phyloP scores from a whole-genome alignment of 2,113 vertebrate genomes.

The Mixornis gularis region DNA sequence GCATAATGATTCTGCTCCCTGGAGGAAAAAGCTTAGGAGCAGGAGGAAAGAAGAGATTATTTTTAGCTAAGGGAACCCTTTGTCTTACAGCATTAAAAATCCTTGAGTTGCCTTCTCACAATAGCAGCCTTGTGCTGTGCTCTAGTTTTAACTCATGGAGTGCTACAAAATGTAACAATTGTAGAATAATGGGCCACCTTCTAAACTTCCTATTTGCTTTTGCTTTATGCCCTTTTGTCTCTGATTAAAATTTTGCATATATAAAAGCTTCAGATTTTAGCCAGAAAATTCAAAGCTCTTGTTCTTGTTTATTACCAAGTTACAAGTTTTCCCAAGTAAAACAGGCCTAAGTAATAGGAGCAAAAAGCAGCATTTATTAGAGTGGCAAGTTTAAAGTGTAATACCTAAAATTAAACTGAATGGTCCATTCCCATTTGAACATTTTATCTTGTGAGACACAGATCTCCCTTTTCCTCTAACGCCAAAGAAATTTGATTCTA shows the following conservation, averaged over 20 bases:
- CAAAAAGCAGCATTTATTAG: not conserved
- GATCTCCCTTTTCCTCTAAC: conserved; percentile 32
- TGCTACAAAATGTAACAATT: not conserved
- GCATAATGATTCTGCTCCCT: conserved; percentile 49
- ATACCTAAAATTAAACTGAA: conserved; percentile 21
- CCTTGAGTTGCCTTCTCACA: conserved; percentile 47
- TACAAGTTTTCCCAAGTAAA: not conserved
- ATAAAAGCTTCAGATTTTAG: not conserved
- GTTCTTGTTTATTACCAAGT: not conserved
- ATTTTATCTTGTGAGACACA: conserved; percentile 41
- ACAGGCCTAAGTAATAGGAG: not conserved
- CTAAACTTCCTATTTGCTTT: not conserved
- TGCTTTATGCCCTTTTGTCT: not conserved
- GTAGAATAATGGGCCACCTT: not conserved
- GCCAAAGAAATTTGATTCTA: conserved; percentile 48
- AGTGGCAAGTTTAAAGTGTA: not conserved
- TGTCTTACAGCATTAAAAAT: conserved; percentile 56
- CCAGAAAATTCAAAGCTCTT: not conserved
- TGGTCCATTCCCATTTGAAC: conserved; percentile 28
- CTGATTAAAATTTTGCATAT: not conserved
- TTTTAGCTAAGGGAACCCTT: conserved; percentile 68
- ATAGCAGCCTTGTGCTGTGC: conserved; percentile 27
- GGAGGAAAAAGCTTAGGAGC: conserved; percentile 50
- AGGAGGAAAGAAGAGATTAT: conserved; percentile 62
- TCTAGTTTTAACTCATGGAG: conserved; percentile 27